phyloP scores from a whole-genome alignment of 1,140 invertebrate species.

The Vanessa tameamea region DNA sequence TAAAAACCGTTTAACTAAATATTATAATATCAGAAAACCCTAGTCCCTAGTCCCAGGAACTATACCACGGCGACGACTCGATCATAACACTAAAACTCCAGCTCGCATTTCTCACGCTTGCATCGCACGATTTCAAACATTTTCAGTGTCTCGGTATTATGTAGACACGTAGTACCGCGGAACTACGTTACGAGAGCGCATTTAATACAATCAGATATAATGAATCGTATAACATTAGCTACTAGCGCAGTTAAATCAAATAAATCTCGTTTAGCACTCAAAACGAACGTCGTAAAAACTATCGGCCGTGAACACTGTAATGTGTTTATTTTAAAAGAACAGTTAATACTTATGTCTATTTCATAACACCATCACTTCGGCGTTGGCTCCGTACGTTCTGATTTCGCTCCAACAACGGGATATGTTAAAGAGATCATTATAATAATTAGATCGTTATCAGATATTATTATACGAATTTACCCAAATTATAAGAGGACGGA shows the following conservation, averaged over 20 bases:
- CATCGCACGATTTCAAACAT: conserved; percentile 4
- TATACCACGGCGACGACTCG: neutral
- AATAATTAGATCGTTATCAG: conserved; percentile 79
- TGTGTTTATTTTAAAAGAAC: conserved; percentile 74
- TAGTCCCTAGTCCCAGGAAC: conserved; percentile 3
- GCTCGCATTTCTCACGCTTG: no score
- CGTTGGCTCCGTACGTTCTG: conserved; percentile 50
- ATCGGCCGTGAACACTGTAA: conserved; percentile 52
- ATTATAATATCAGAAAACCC: neutral
- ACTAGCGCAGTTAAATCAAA: conserved; percentile 29
- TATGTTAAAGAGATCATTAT: conserved; percentile 79
- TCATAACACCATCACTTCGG: conserved; percentile 70
- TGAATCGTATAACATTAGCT: conserved; percentile 53
- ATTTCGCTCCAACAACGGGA: conserved; percentile 64
- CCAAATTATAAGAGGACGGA: conserved; percentile 73
- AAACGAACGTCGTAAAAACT: conserved; percentile 17
- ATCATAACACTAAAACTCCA: neutral
- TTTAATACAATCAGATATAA: conserved; percentile 43
- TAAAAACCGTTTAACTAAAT: conserved; percentile 6
- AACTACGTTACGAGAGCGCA: conserved; percentile 27
- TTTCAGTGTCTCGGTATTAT: neutral
- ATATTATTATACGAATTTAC: conserved; percentile 78
- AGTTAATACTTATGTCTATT: conserved; percentile 53
- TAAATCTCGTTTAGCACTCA: conserved; percentile 24
- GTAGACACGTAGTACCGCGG: neutral